These are phyloP conservation scores for Agrotis clavis DNA, from an alignment of 2,888 invertebrate genomes.

Conservation along the genomic window DNA sequence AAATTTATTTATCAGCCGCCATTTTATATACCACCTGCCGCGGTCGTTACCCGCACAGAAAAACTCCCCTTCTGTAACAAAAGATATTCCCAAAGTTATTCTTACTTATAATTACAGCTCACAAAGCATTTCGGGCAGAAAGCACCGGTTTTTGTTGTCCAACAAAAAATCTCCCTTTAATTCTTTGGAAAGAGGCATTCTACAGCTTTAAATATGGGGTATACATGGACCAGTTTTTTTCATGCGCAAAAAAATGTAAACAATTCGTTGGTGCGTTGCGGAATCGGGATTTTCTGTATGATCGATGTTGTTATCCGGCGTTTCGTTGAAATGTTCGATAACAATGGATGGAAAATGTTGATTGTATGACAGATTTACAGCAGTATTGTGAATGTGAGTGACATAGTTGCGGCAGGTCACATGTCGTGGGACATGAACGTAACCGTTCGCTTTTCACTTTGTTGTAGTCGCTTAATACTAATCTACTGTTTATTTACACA, in stretches of 20 bases:
- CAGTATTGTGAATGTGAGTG: constrained; percentile 62
- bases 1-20: constrained; percentile 84
- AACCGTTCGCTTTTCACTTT: constrained; percentile 48
- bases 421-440: constrained; percentile 64
- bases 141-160: constrained; percentile 79
- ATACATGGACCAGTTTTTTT: constrained; percentile 77
- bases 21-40: constrained; percentile 89
- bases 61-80: constrained; percentile 87
- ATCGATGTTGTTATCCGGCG: constrained; percentile 68
- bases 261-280: constrained; percentile 76
- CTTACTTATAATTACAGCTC: constrained; percentile 88
- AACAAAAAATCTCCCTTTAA: constrained; percentile 83
- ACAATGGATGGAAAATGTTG: constrained; percentile 63
- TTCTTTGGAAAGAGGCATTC: constrained; percentile 82
- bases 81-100: constrained; percentile 89
- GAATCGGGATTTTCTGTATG: constrained; percentile 62
- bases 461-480: constrained; percentile 44
- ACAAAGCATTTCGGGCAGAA: constrained; percentile 86
- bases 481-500: constrained; percentile 53
- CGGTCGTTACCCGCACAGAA: constrained; percentile 88
- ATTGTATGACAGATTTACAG: constrained; percentile 57
- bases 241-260: constrained; percentile 86
- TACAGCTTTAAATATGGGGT: constrained; percentile 74
- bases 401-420: constrained; percentile 66
- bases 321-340: constrained; percentile 65